A percentile compares a stretch with the other conserved stretches of the same genome.
Conservation (phyloP, 2,113 vertebrate genomes). For the Cyanoderma ruficeps region DNA sequence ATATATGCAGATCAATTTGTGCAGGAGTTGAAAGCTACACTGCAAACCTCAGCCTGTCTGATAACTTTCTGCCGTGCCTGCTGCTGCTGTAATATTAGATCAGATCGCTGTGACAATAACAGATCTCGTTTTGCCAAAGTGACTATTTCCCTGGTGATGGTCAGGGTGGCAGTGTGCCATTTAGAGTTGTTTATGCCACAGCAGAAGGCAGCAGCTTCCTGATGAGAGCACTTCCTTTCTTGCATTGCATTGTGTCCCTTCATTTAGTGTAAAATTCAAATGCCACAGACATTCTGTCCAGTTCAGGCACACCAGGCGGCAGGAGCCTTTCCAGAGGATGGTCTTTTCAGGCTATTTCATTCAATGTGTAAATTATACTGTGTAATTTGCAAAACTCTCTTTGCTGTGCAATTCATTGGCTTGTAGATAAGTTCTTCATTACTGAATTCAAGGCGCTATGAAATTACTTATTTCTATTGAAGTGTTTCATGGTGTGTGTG, state of each 20-base stretch:
- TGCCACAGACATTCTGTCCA: background rate
- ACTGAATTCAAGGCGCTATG: background rate
- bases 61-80: background rate
- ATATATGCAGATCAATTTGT: background rate
- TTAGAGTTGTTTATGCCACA: background rate
- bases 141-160: background rate
- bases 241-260: background rate
- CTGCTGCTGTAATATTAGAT: background rate
- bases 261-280: background rate
- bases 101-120: background rate
- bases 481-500: background rate
- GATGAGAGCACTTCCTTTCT: slow-evolving; percentile 1
- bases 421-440: slow-evolving; percentile 43
- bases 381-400: background rate
- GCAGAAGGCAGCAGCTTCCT: slow-evolving; percentile 22
- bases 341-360: background rate
- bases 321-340: background rate
- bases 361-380: background rate
- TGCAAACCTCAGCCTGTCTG: background rate
- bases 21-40: background rate
- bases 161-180: background rate
- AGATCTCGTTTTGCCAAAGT: background rate
- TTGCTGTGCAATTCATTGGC: background rate
- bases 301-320: background rate
- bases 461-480: slow-evolving; percentile 11